Base-by-base conservation (phyloP, 2,797 vertebrate species). In the Mormyrops boulengeri region DNA sequence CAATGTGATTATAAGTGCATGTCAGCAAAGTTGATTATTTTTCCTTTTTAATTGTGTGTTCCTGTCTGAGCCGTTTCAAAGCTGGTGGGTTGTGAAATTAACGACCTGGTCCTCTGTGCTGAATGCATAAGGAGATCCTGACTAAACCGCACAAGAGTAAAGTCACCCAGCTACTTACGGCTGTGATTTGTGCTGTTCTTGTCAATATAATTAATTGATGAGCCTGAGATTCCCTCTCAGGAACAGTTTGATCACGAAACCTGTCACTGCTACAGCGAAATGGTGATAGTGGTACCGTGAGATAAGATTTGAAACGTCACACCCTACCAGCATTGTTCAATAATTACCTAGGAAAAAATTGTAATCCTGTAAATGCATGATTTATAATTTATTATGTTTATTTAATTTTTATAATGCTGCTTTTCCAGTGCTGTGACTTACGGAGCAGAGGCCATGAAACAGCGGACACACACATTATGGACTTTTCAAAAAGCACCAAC, bases 21-120 rank as follows among this genome's bases (percentile, higher is more conserved):
- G 47, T 88, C 57, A 47, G 57, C 19, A 49, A 88, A 44, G 87
- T 87, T 87, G 55, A 88, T 88, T 57, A 87, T 57, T 55, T 87
- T 30, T 22, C 3, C 19, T 88, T 88, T 88, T 66, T 88, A 69
- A 88, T 66, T 47, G 57, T 88, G 30, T 26, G 5, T 26, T 22
- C 57, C 17, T 66, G 34, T 88, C 57, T 66, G 38, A 47, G 38
- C 19, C 11, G n/a, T 88, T 88, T 66, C 30, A 38, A 88, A 47
- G 87, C 57, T 66, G 87, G 19, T 69, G 60, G 60, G 34, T 88
- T 69, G 60, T 88, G 87, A 88, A 88, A 66, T 69, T 26, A 66
- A 57, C 11, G n/a, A 57, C 17, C 9, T 11, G 8, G 57, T 88
- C 60, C 62, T 69, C 41, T 88, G 87, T 49, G 41, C 60, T 49